Percentiles rank a stretch among this genome's conserved stretches.
Conservation (phyloP, 2,113 vertebrate genomes). For the Trinectes maculatus region DNA sequence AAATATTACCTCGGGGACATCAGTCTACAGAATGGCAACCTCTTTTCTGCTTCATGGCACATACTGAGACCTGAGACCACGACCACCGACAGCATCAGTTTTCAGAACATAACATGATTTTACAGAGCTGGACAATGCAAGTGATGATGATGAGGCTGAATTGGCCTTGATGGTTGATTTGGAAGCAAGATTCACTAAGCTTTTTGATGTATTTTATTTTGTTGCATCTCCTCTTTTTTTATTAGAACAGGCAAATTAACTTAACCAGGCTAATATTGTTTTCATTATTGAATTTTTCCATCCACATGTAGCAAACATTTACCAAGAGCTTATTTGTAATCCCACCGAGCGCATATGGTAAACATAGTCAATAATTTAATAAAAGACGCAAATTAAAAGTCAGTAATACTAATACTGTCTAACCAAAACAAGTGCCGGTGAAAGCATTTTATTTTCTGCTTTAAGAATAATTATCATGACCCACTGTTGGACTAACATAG, state of each 20-base stretch:
- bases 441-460: conserved; percentile 20
- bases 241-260: not conserved
- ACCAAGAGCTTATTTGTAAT: too few species aligned
- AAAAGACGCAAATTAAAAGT: not conserved
- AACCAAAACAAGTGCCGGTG: conserved; percentile 22
- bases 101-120: conserved; percentile 38
- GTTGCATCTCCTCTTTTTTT: not conserved
- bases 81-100: conserved; percentile 46
- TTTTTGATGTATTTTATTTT: not conserved
- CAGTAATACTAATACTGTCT: not conserved
- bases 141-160: conserved; percentile 27
- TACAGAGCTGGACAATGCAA: conserved; percentile 26
- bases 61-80: conserved; percentile 42
- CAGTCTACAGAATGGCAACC: conserved; percentile 45
- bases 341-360: too few species aligned
- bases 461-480: conserved; percentile 40
- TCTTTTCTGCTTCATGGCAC: conserved; percentile 53
- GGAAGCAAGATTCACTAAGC: not conserved
- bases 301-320: too few species aligned
- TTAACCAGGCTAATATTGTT: too few species aligned
- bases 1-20: conserved; percentile 64
- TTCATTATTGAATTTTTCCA: too few species aligned
- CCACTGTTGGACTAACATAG: conserved; percentile 40
- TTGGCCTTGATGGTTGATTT: conserved; percentile 21
- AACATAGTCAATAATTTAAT: not conserved